Evolutionary conservation across 2,888 invertebrate species (phyloP).

Genomic region (Tetranychus truncatus): DNA sequence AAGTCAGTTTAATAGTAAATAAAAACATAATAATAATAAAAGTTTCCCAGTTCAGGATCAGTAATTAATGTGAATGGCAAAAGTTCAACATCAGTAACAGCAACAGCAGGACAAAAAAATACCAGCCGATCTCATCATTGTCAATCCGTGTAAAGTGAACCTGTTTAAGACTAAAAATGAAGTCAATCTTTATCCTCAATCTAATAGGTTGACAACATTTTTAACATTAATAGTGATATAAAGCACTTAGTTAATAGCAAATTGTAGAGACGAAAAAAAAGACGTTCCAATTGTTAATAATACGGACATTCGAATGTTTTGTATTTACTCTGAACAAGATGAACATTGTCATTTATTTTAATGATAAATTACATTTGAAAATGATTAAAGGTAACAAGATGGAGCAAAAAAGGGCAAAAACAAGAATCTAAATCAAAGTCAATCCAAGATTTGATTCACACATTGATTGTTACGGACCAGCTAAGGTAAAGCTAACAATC

Average conservation of each 20-base stretch:
- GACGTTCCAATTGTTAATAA: too few species aligned
- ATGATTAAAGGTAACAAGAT: neutral
- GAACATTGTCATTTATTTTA: constrained; percentile 5
- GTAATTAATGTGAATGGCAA: neutral
- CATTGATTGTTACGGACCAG: neutral
- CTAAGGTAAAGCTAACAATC: neutral
- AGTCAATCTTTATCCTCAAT: neutral
- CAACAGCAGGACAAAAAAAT: neutral
- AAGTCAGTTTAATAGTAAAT: neutral
- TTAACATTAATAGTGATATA: neutral
- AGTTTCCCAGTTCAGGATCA: neutral
- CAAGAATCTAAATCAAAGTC: neutral
- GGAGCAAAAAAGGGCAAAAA: neutral
- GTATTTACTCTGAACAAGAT: neutral
- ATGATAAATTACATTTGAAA: constrained; percentile 3
- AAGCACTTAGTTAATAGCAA: neutral
- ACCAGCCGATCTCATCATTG: too few species aligned
- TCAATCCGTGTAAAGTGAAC: neutral
- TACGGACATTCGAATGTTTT: too few species aligned
- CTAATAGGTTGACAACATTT: too few species aligned
- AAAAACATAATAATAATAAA: neutral
- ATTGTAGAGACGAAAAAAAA: too few species aligned
- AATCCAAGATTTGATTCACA: neutral
- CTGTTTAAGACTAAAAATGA: neutral
- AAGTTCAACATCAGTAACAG: neutral